Conservation (phyloP, 2,797 vertebrate genomes). For the Chiloscyllium punctatum region DNA sequence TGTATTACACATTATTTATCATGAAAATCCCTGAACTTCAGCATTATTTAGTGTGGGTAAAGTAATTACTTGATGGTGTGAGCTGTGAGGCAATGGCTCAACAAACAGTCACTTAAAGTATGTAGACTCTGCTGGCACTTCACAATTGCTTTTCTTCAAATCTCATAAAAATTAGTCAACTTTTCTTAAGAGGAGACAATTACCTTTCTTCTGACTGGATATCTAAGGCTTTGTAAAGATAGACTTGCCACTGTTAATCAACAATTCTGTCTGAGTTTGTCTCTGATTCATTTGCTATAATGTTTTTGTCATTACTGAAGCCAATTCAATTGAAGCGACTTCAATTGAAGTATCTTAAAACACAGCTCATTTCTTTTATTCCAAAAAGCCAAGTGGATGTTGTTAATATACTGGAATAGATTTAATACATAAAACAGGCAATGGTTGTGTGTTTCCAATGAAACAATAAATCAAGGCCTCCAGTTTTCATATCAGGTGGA, state of each 20-base stretch:
- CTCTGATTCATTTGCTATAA: not conserved
- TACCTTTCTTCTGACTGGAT: slow-evolving; percentile 13
- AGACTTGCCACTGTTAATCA: slow-evolving; percentile 26
- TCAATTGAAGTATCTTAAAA: not conserved
- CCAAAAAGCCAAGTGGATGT: not conserved
- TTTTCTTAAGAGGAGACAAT: slow-evolving; percentile 27
- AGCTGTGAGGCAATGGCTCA: not conserved
- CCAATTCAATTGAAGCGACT: not conserved
- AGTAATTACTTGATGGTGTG: slow-evolving; percentile 7
- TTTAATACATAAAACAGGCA: not conserved
- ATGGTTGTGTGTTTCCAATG: not conserved
- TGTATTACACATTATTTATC: slow-evolving; percentile 19
- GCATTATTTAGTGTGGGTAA: not conserved
- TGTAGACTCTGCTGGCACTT: not conserved
- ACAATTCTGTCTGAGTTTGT: not conserved
- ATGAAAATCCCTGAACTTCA: slow-evolving; percentile 10
- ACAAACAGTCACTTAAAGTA: not conserved
- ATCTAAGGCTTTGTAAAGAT: slow-evolving; percentile 10
- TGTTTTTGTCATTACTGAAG: not conserved
- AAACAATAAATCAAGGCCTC: not conserved
- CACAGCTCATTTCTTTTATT: not conserved
- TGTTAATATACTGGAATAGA: not conserved
- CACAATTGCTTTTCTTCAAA: not conserved
- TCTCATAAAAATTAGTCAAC: not conserved
- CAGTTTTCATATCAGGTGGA: not conserved